A percentile compares a stretch with the other conserved stretches of the same genome.
phyloP scores from a whole-genome alignment of 2,113 vertebrate genomes.

The Tyto alba region DNA sequence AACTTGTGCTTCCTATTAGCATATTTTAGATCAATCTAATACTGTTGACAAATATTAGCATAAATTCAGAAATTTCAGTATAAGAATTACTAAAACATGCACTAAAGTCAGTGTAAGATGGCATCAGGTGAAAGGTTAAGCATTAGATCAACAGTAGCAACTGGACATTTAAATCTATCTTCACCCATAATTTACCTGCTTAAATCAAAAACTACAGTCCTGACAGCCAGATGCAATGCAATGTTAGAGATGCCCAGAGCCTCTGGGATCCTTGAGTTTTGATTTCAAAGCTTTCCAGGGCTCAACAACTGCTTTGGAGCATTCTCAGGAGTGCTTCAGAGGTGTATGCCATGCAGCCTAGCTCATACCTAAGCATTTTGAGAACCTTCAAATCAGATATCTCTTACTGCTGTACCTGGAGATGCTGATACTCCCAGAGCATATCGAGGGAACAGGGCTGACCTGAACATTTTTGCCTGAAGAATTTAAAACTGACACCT shows the following conservation, averaged over 20 bases:
- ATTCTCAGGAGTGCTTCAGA: neutral
- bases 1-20: neutral
- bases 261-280: neutral
- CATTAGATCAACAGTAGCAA: neutral
- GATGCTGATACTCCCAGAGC: neutral
- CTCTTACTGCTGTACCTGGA: neutral
- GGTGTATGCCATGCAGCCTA: neutral
- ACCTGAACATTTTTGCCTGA: neutral
- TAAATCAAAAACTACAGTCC: neutral
- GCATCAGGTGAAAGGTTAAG: neutral
- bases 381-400: neutral
- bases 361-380: neutral
- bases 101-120: neutral
- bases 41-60: neutral
- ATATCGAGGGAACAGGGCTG: neutral
- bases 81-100: neutral
- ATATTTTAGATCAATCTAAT: neutral
- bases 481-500: neutral
- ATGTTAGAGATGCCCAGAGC: neutral
- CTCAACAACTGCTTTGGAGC: neutral
- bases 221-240: neutral
- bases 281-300: neutral
- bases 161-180: neutral
- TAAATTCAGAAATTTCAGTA: neutral
- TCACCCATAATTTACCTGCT: neutral